Conservation (phyloP, 2,113 vertebrate genomes). For the Cyanoramphus novaezelandiae region DNA sequence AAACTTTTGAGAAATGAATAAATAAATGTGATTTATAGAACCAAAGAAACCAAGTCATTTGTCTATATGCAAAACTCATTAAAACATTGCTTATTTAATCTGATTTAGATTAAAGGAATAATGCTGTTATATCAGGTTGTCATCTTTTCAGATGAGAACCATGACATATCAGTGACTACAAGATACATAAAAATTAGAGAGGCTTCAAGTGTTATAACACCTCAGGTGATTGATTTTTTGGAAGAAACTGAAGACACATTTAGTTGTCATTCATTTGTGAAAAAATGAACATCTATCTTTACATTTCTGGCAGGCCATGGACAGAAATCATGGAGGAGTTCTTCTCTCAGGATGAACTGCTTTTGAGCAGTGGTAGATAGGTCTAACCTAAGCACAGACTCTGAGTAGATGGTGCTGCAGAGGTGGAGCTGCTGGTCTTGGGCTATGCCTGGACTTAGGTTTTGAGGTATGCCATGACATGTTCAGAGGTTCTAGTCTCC, state of each 20-base stretch:
- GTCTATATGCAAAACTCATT: not conserved
- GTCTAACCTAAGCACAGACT: not conserved
- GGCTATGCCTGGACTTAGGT: not conserved
- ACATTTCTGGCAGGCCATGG: not conserved
- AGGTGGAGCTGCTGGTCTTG: not conserved
- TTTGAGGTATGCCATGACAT: not conserved
- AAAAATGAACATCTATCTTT: not conserved
- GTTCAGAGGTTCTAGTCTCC: not conserved
- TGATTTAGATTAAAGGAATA: not conserved
- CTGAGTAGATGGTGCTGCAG: fast-evolving
- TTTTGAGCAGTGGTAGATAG: not conserved
- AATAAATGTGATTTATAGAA: not conserved
- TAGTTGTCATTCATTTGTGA: not conserved
- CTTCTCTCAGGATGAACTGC: not conserved
- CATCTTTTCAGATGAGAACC: not conserved
- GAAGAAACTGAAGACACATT: not conserved
- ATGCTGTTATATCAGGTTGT: not conserved
- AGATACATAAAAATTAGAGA: not conserved
- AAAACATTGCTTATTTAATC: not conserved
- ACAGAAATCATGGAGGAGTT: not conserved
- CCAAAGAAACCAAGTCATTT: not conserved
- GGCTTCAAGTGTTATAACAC: not conserved
- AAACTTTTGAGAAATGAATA: slow-evolving; percentile 1
- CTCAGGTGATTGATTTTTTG: not conserved
- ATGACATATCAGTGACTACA: not conserved